Base-by-base conservation (phyloP, 92 coral and sea anemone species). In the Scolanthus callimorphus region DNA sequence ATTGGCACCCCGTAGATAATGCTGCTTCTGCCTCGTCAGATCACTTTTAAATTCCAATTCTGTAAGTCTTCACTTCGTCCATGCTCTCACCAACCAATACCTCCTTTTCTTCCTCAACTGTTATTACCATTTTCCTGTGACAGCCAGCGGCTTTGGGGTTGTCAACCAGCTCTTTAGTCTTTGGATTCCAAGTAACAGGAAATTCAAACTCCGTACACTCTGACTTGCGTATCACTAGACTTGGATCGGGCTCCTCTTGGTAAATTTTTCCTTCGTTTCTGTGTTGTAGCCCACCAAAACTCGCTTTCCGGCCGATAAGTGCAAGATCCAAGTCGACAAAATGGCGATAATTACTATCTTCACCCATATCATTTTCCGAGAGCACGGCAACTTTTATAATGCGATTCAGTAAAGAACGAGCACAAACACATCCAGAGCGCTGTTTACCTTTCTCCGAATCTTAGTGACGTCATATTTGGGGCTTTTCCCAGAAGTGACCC, bases 51-150 rank as follows among this genome's bases (percentile, higher is more conserved):
- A 68, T 4, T 57, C 75, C 75, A 20, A 45, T 68, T 51, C 46
- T 68, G 53, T 26, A 25, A 21, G 48, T 44, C 22, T 39, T 59
- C 1, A 44, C 43, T 30, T 68, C 49, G 11, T 31, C 54, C 0
- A 28, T 48, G 39, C 65, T 56, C 20, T 57, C 6, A 11, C 39
- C 65, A 27, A 26, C 31, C 20, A 31, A 24, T 24, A 45, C 52
- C 57, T 68, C 75, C n/a, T 19, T 41, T 34, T 69, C 78, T 39
- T 78, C 63, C 4, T 54, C 78, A 19, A 69, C 37, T 1, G 78
- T 78, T 24, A 78, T 54, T 25, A 70, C 71, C 37, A 78, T 23
- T 30, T 47, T 63, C 57, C 67, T 67, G 37, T 39, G 17, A 21
- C 75, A 67, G 19, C 49, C 34, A 30, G 19, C 29, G 20, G 74